Conservation (phyloP, 2,797 vertebrate species). For the Alcedo quadribrachys region DNA sequence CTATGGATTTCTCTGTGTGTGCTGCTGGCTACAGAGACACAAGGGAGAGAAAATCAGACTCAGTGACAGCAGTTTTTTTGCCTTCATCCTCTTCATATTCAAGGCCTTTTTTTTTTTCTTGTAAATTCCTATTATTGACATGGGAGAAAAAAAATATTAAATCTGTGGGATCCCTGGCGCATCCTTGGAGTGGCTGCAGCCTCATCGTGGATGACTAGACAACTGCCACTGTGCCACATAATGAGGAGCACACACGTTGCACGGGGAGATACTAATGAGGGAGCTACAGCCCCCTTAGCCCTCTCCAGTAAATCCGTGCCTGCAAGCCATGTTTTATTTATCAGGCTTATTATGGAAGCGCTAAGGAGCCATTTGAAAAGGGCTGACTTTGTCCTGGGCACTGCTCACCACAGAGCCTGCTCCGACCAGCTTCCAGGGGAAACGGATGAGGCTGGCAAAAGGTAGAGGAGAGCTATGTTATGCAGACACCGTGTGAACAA, state of each 20-base stretch:
- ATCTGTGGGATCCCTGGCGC: slow-evolving; percentile 11
- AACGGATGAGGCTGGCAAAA: neutral
- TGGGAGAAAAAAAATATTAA: neutral
- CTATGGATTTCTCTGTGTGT: neutral
- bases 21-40: neutral
- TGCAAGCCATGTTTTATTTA: slow-evolving; percentile 69
- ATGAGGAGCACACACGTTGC: slow-evolving; percentile 63
- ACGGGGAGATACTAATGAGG: slow-evolving; percentile 67
- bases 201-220: slow-evolving; percentile 54
- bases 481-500: accelerated
- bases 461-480: neutral
- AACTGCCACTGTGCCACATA: slow-evolving; percentile 58
- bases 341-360: slow-evolving; percentile 66
- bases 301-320: slow-evolving; percentile 67
- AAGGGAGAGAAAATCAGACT: neutral
- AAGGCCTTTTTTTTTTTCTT: neutral
- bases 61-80: neutral
- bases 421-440: neutral
- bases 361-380: slow-evolving; percentile 66
- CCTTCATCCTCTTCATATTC: slow-evolving; percentile 14
- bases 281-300: slow-evolving; percentile 65
- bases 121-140: slow-evolving; percentile 43
- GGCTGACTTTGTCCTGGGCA: slow-evolving; percentile 1
- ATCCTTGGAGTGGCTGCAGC: slow-evolving; percentile 46
- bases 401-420: neutral